Evolutionary conservation across 2,797 vertebrate genomes (phyloP).

Genomic region (Megalops cyprinoides): DNA sequence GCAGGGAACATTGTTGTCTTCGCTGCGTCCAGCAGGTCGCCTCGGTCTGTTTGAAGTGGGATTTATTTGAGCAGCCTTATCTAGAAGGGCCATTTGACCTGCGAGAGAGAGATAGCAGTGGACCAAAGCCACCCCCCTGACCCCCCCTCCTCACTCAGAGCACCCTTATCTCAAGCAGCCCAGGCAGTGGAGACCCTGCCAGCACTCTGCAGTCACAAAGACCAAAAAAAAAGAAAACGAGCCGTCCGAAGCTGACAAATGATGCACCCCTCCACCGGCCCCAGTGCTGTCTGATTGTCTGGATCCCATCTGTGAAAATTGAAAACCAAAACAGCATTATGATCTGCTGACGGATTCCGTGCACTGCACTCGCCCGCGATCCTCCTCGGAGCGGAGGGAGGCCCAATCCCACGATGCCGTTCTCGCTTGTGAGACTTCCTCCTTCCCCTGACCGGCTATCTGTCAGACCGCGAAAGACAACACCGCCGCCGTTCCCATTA

Average conservation of each 20-base stretch:
- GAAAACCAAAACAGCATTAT: neutral
- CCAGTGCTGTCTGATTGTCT: neutral
- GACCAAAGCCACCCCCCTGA: neutral
- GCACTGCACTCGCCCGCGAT: neutral
- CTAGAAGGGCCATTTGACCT: conserved; percentile 27
- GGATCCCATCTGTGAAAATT: neutral
- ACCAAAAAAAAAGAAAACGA: neutral
- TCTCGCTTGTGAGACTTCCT: neutral
- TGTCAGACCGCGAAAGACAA: conserved; percentile 7
- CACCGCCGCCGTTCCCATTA: conserved; percentile 30
- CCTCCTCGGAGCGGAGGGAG: neutral
- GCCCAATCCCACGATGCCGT: neutral
- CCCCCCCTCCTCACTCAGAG: neutral
- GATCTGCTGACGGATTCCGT: neutral
- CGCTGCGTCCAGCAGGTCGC: neutral
- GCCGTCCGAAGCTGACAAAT: conserved; percentile 2
- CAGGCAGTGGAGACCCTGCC: conserved; percentile 6
- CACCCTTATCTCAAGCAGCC: neutral
- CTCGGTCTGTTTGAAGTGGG: conserved; percentile 16
- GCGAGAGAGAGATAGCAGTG: conserved; percentile 18
- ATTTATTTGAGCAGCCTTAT: conserved; percentile 25
- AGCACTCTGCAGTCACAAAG: neutral
- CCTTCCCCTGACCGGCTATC: neutral
- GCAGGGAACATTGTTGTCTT: neutral
- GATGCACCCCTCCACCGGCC: too few species aligned